Conservation (phyloP, 2,797 vertebrate genomes). For the Acomys russatus region DNA sequence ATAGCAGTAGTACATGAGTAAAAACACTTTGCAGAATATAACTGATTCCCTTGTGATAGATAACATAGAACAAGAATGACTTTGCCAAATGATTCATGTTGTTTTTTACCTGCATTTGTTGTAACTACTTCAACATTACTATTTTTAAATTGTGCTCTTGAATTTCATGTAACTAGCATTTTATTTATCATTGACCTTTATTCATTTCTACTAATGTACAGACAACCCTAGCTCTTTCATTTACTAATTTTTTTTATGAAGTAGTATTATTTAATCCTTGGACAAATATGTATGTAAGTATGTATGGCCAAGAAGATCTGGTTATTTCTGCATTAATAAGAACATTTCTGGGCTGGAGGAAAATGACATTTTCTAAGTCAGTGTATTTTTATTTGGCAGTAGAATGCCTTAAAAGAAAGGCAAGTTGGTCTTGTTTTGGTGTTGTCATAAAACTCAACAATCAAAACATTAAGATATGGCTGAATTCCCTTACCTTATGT, state of each 20-base stretch:
- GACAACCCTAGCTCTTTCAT: background rate
- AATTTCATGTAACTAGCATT: background rate
- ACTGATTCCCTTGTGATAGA: background rate
- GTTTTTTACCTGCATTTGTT: background rate
- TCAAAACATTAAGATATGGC: conserved; percentile 31
- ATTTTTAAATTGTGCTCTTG: background rate
- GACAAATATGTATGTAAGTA: background rate
- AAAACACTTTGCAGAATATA: background rate
- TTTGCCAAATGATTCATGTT: background rate
- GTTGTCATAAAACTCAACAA: conserved; percentile 25
- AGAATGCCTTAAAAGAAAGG: background rate
- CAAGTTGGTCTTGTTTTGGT: conserved; percentile 5
- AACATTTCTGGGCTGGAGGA: background rate
- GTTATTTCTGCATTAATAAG: conserved; percentile 58
- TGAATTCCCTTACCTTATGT: background rate
- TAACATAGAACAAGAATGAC: background rate
- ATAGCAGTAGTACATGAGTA: background rate
- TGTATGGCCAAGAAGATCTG: background rate
- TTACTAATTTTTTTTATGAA: background rate
- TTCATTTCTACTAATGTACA: background rate
- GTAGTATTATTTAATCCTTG: conserved; percentile 61
- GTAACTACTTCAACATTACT: background rate
- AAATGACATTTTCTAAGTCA: background rate
- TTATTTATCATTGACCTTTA: background rate
- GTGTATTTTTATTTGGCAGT: background rate